Evolutionary conservation across 2,113 vertebrate genomes (phyloP).

Genomic region (Anolis sagrei): DNA sequence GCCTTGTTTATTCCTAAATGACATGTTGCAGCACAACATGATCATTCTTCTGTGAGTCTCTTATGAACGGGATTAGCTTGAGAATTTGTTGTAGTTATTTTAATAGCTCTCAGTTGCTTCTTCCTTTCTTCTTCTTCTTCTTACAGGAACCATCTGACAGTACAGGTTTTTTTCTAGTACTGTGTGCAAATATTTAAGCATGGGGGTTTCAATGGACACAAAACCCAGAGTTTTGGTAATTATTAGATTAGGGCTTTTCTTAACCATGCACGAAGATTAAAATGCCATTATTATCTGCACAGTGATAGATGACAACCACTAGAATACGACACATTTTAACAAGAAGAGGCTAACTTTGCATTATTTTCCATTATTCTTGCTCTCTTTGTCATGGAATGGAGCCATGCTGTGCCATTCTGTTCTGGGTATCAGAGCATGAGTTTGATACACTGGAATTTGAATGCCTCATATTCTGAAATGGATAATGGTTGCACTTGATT

Average conservation of each 20-base stretch:
- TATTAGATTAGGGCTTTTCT: slow-evolving; percentile 71
- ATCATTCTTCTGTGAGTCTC: neutral
- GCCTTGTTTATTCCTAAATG: slow-evolving; percentile 25
- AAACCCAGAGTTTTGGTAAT: slow-evolving; percentile 63
- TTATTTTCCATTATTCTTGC: slow-evolving; percentile 79
- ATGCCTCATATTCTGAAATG: slow-evolving; percentile 71
- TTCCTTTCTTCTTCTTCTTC: slow-evolving; percentile 26
- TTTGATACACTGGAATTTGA: slow-evolving; percentile 75
- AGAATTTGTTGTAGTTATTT: slow-evolving; percentile 35
- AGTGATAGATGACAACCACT: slow-evolving; percentile 67
- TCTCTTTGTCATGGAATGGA: slow-evolving; percentile 70
- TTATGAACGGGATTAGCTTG: neutral
- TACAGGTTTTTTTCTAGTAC: slow-evolving; percentile 53
- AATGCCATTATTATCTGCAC: slow-evolving; percentile 69
- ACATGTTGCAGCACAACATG: rapidly evolving
- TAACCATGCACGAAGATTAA: slow-evolving; percentile 63
- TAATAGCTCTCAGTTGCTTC: slow-evolving; percentile 32
- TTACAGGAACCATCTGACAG: slow-evolving; percentile 34
- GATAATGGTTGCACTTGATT: slow-evolving; percentile 76
- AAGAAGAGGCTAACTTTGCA: slow-evolving; percentile 78
- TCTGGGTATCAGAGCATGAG: slow-evolving; percentile 76
- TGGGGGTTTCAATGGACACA: slow-evolving; percentile 56
- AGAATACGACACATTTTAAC: slow-evolving; percentile 76
- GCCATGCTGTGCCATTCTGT: slow-evolving; percentile 78
- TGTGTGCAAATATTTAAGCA: slow-evolving; percentile 67